These are phyloP conservation scores for Anomalospiza imberbis DNA, from an alignment of 2,797 vertebrate genomes.

Conservation along the genomic window DNA sequence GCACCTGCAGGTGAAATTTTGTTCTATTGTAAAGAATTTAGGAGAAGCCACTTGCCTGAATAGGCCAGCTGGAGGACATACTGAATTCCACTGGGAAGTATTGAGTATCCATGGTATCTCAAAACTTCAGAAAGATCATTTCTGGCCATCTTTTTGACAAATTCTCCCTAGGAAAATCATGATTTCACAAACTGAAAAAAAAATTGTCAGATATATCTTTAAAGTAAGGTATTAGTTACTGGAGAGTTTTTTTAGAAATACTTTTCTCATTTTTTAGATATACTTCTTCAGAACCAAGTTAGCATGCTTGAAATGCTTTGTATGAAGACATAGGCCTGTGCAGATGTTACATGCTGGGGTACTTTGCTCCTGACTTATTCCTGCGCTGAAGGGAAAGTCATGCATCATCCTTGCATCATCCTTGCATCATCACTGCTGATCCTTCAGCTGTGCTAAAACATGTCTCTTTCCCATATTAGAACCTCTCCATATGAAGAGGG, in stretches of 20 bases:
- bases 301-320: neutral
- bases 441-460: neutral
- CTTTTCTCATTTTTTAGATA: neutral
- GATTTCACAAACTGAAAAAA: conserved; percentile 51
- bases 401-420: neutral
- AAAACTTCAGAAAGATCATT: conserved; percentile 30
- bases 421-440: no score
- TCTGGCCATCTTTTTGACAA: conserved; percentile 38
- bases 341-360: neutral
- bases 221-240: neutral
- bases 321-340: neutral
- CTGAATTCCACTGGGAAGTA: neutral
- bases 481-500: neutral
- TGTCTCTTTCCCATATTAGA: neutral
- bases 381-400: neutral
- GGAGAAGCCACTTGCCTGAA: neutral
- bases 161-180: conserved; percentile 39
- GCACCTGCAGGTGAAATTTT: neutral
- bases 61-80: neutral
- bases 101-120: conserved; percentile 44
- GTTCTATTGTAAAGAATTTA: neutral
- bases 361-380: neutral
- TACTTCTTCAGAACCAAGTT: neutral
- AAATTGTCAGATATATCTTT: neutral
- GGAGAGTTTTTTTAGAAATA: neutral